Conservation (phyloP, 2,888 invertebrate genomes). For the Spodoptera littoralis region DNA sequence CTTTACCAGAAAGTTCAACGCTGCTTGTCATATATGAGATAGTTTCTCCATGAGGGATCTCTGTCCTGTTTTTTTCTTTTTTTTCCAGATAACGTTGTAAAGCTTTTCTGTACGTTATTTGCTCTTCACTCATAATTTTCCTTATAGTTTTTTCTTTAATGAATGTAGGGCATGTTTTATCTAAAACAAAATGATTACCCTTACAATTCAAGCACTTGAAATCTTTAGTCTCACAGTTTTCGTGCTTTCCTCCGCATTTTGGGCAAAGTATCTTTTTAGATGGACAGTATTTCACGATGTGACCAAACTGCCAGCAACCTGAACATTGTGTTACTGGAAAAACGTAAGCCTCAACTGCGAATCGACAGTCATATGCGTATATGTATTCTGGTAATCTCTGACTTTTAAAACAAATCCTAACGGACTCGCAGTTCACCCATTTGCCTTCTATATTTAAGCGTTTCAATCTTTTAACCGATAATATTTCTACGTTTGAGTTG, state of each 20-base stretch:
- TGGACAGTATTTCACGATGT: neutral
- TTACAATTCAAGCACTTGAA: neutral
- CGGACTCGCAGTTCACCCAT: neutral
- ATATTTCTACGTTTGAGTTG: too few species aligned
- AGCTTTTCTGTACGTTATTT: too few species aligned
- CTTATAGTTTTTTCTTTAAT: neutral
- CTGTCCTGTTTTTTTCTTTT: too few species aligned
- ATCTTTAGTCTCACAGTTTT: slow-evolving; percentile 1
- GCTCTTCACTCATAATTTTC: too few species aligned
- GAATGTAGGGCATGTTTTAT: neutral
- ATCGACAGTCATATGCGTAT: neutral
- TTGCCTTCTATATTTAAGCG: too few species aligned
- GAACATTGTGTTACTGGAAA: neutral
- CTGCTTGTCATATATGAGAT: too few species aligned
- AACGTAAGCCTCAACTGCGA: neutral
- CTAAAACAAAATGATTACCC: neutral
- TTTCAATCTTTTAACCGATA: too few species aligned
- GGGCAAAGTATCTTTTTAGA: neutral
- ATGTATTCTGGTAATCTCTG: neutral
- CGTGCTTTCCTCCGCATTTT: neutral
- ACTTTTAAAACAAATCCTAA: neutral
- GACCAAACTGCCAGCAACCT: slow-evolving; percentile 2
- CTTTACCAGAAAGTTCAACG: too few species aligned
- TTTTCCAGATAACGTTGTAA: too few species aligned
- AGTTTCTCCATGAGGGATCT: too few species aligned